Percentiles rank a stretch among this genome's conserved stretches.
phyloP scores from a whole-genome alignment of 2,888 invertebrate genomes.

The Metallyticus violacea region DNA sequence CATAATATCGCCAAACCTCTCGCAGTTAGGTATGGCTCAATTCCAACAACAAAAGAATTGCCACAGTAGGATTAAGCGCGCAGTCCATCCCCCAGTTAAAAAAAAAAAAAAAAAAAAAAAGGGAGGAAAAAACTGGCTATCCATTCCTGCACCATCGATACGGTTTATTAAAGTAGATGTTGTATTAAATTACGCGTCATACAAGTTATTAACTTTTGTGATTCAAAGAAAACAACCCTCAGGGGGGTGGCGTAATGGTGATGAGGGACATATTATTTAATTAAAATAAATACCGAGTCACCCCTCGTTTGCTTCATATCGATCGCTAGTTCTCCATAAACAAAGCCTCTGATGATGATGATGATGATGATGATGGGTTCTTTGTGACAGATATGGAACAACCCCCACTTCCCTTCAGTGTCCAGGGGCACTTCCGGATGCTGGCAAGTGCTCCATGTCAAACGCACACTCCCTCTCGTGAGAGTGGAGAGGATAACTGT shows the following conservation, averaged over 20 bases:
- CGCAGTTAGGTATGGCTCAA: background rate
- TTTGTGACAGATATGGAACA: background rate
- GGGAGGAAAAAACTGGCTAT: background rate
- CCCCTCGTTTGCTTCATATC: background rate
- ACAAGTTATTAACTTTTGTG: background rate
- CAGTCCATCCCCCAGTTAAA: background rate
- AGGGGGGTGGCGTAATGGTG: background rate
- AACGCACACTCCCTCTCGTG: background rate
- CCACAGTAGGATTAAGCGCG: background rate
- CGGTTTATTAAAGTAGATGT: background rate
- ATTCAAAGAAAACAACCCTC: constrained; percentile 16
- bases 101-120: background rate
- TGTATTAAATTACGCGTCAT: background rate
- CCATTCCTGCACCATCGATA: too few species aligned
- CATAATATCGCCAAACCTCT: too few species aligned
- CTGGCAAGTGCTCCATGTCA: constrained; percentile 8
- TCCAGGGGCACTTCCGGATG: background rate
- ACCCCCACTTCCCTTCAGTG: background rate
- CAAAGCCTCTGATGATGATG: constrained; percentile 1
- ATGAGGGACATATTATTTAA: constrained; percentile 11
- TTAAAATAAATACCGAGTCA: constrained; percentile 10
- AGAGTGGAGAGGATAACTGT: background rate
- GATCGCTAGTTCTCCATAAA: background rate
- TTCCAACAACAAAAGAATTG: background rate
- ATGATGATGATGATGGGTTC: too few species aligned